Evolutionary conservation across 2,113 vertebrate genomes (phyloP).

Genomic region (Tachuris rubrigastra): DNA sequence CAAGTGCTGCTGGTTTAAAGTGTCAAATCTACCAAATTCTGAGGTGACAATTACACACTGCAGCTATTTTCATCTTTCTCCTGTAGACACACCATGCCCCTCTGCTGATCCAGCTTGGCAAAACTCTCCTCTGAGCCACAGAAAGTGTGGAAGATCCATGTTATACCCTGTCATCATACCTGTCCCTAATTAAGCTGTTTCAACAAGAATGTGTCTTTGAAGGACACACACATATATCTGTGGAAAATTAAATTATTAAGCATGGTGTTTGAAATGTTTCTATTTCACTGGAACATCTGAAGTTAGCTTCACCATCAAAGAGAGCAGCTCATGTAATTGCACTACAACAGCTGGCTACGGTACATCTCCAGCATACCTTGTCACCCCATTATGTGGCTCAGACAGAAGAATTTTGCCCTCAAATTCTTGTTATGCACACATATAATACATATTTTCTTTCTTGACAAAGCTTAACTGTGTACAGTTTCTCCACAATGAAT

Average conservation of each 20-base stretch:
- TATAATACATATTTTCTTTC: neutral
- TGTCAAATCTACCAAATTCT: neutral
- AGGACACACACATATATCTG: neutral
- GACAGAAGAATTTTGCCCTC: slow-evolving; percentile 32
- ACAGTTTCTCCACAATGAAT: neutral
- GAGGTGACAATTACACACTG: neutral
- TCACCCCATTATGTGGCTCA: neutral
- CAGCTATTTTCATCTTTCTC: slow-evolving; percentile 42
- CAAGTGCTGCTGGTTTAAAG: neutral
- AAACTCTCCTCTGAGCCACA: neutral
- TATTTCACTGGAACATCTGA: neutral
- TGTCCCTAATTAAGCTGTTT: neutral
- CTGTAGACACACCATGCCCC: accelerated
- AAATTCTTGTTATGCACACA: neutral
- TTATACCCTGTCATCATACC: neutral
- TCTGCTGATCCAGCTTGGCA: neutral
- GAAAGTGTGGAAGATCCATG: accelerated
- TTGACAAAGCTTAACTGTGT: neutral
- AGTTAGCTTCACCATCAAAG: slow-evolving; percentile 38
- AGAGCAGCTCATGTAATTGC: accelerated
- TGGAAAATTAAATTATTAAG: neutral
- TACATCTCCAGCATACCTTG: neutral
- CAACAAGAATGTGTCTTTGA: neutral
- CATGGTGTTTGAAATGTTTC: neutral
- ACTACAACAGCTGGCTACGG: neutral